These are phyloP conservation scores for Furcifer pardalis DNA, from an alignment of 2,797 vertebrate species.

Conservation along the genomic window DNA sequence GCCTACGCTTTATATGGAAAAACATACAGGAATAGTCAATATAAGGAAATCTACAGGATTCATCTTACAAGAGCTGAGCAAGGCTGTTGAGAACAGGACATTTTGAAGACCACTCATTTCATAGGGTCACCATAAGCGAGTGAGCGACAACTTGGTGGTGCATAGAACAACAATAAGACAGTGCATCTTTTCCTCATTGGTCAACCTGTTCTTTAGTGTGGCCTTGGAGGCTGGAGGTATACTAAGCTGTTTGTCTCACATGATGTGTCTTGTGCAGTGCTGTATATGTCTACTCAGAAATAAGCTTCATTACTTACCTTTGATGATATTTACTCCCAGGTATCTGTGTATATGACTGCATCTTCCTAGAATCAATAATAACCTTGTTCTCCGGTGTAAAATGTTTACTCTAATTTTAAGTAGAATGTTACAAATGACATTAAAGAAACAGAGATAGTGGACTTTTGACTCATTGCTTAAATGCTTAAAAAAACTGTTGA, in stretches of 20 bases:
- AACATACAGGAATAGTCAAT: background rate
- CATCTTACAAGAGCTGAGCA: too few species aligned
- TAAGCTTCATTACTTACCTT: background rate
- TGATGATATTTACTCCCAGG: background rate
- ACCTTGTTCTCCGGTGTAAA: too few species aligned
- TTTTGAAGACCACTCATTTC: too few species aligned
- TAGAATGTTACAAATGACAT: background rate
- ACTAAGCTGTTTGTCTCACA: background rate
- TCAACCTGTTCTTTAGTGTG: background rate
- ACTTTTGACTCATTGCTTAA: background rate
- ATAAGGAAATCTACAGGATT: too few species aligned
- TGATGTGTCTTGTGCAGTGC: too few species aligned
- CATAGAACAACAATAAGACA: too few species aligned
- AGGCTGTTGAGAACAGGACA: too few species aligned
- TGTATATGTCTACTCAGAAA: background rate
- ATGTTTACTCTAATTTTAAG: background rate
- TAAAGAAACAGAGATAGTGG: too few species aligned
- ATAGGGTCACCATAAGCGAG: too few species aligned
- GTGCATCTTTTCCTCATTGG: background rate
- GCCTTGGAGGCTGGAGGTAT: background rate
- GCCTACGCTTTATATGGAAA: background rate
- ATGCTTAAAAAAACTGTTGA: background rate
- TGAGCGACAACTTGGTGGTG: too few species aligned
- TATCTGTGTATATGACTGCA: background rate
- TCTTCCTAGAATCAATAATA: background rate